Evolutionary conservation across 1,140 invertebrate genomes (phyloP), one percentile per base, ranked within the genome.

Genomic region (Theocolax elegans): DNA sequence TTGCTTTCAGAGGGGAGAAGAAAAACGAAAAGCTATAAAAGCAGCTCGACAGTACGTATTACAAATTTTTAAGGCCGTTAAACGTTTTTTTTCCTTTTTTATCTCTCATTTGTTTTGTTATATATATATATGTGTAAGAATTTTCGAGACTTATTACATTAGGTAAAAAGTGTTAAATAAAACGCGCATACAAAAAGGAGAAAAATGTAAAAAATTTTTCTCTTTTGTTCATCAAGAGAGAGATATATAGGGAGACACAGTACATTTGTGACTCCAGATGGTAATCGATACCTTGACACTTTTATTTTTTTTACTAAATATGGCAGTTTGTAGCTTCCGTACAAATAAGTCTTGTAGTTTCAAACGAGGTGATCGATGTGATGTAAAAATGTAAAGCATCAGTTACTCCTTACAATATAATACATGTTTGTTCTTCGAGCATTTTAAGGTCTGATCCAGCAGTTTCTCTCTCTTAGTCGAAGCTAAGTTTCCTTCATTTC

Each of bases 1-100:
- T 58, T 40, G 8, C 51, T 66, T 42, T 29, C 58, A 67, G 58
- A 59, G 29, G 25, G 19, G 15, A 46, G 3, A 44, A n/a, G 17
- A 44, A 44, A 12, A n/a, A 3, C 40, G n/a, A n/a, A n/a, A n/a
- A n/a, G n/a, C n/a, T n/a, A n/a, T 15, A 44, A 69, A 46, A 66
- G 54, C 54, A 68, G 63, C 35, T 58, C 64, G 73, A 74, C 25
- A 66, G 58, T 67, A 51, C 56, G 31, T 38, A 60, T 60, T 15
- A 40, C 53, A 66, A 35, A n/a, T 13, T 72, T 73, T 74, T 71
- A 76, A 76, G 62, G 60, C 67, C 72, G 35, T 76, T 49, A 70
- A 62, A 75, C 19, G 21, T 67, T 49, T 38, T 67, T 2, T 56
- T 31, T 67, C 17, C 10, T 4, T 21, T 19, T 38, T 12, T 48